Percentiles rank a stretch among this genome's conserved stretches.
These are phyloP conservation scores for Onychomys arenicola DNA, from an alignment of 2,797 vertebrate species.

Conservation along the genomic window DNA sequence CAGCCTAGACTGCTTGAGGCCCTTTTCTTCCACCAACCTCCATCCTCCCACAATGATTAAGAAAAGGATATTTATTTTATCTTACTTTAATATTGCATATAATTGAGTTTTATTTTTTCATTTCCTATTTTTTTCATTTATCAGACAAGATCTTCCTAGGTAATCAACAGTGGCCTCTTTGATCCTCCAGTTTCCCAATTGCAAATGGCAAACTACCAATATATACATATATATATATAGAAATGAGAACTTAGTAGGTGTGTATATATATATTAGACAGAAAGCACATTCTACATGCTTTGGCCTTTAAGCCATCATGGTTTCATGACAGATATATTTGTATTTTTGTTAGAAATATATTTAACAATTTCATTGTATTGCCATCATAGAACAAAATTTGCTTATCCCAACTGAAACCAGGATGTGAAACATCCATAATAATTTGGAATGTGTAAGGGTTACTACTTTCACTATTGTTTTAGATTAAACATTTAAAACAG, in stretches of 20 bases:
- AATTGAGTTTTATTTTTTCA: not conserved
- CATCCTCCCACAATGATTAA: not conserved
- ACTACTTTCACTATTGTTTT: not conserved
- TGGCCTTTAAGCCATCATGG: not conserved
- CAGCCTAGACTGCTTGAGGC: not conserved
- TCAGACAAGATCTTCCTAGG: not conserved
- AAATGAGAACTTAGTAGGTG: not conserved
- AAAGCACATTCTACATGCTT: not conserved
- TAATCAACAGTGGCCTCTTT: not conserved
- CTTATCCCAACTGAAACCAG: not conserved
- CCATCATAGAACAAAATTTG: not conserved
- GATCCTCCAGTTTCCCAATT: not conserved
- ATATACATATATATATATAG: not conserved
- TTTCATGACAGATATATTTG: not conserved
- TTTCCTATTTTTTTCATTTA: not conserved
- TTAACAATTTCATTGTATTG: not conserved
- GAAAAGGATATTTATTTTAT: not conserved
- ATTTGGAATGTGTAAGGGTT: not conserved
- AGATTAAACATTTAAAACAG: slow-evolving; percentile 1
- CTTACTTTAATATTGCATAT: not conserved
- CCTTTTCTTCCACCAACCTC: too few relatives aligned
- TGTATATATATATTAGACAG: not conserved
- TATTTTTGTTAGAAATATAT: not conserved
- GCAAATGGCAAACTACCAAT: not conserved
- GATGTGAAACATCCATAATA: not conserved